Evolutionary conservation across 2,113 vertebrate species (phyloP).

Genomic region (Meriones unguiculatus): DNA sequence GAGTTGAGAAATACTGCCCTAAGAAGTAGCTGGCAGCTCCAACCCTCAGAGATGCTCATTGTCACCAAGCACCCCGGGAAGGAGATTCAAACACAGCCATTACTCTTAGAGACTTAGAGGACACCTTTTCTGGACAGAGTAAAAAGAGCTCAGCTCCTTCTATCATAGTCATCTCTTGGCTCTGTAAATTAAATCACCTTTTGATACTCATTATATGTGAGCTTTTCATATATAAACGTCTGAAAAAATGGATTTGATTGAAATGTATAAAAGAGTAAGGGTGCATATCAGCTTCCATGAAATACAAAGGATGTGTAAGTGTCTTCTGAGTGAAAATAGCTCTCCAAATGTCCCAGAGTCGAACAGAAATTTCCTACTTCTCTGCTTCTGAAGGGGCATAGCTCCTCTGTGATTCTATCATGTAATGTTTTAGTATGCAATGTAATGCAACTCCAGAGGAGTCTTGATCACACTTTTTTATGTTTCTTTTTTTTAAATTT

Average conservation of each 20-base stretch:
- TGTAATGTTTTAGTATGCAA: no score
- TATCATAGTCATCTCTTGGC: not conserved
- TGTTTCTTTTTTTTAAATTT: no score
- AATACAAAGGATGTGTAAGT: not conserved
- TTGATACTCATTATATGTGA: not conserved
- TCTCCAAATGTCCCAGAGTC: not conserved
- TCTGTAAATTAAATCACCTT: not conserved
- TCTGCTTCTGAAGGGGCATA: not conserved
- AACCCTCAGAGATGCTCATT: not conserved
- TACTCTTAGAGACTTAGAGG: not conserved
- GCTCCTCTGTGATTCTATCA: not conserved
- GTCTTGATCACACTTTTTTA: not conserved
- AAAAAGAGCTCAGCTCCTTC: not conserved
- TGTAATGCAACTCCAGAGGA: no score
- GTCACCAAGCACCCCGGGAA: no score
- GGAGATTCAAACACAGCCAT: not conserved
- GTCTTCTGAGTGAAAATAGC: not conserved
- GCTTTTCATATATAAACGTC: fast-evolving
- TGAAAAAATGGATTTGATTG: not conserved
- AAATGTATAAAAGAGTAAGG: not conserved
- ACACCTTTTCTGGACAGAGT: not conserved
- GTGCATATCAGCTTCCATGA: not conserved
- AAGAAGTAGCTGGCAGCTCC: not conserved
- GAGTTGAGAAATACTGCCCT: not conserved
- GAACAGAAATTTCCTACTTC: not conserved